phyloP scores from a whole-genome alignment of 2,113 vertebrate genomes.

The Xyliphius kryptos region DNA sequence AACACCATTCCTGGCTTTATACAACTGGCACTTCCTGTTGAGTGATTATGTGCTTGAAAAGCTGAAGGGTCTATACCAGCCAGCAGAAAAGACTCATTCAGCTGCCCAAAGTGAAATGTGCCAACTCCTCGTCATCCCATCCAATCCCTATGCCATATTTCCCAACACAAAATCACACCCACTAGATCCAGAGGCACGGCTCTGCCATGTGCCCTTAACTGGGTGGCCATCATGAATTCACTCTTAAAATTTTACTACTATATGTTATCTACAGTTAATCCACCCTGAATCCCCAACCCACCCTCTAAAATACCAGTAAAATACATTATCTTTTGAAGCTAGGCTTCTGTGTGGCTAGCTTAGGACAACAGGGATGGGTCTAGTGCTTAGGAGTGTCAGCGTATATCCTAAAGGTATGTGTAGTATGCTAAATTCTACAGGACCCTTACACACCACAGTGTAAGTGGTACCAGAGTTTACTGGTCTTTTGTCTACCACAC shows the following conservation, averaged over 20 bases:
- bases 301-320: conserved; percentile 40
- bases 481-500: conserved; percentile 10
- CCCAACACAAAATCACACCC: conserved; percentile 50
- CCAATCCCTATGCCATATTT: conserved; percentile 19
- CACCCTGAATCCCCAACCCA: too few relatives aligned
- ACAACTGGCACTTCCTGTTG: conserved; percentile 44
- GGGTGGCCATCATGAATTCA: conserved; percentile 36
- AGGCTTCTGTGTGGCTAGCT: conserved; percentile 48
- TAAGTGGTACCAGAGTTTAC: conserved; percentile 21
- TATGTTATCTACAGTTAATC: conserved; percentile 23
- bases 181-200: conserved; percentile 50
- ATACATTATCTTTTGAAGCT: conserved; percentile 58
- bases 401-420: conserved; percentile 14
- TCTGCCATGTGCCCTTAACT: conserved; percentile 40
- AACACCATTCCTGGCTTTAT: conserved; percentile 33
- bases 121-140: conserved; percentile 46
- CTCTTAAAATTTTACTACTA: neutral
- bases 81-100: conserved; percentile 79
- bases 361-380: conserved; percentile 41
- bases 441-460: conserved; percentile 20
- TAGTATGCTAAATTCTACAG: neutral
- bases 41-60: conserved; percentile 57
- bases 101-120: conserved; percentile 62
- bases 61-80: conserved; percentile 66
- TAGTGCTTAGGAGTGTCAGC: conserved; percentile 26